Conservation (phyloP, 1,140 invertebrate genomes). For the Papilio machaon region DNA sequence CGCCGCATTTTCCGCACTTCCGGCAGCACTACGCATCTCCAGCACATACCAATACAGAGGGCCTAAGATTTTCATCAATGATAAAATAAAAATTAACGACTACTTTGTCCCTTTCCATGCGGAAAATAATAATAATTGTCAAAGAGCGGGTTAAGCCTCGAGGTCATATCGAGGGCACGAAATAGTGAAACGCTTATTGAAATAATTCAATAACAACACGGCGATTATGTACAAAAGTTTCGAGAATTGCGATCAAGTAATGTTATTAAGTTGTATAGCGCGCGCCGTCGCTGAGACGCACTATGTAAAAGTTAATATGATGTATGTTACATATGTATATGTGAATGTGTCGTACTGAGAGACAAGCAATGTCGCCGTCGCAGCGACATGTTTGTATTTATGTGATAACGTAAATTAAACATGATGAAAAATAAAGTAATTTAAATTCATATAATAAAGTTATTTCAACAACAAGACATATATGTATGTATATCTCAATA, state of each 20-base stretch:
- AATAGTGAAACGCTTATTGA: background rate
- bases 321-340: too few relatives aligned
- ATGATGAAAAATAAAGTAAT: background rate
- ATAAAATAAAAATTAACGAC: background rate
- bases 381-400: background rate
- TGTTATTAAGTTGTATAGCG: background rate
- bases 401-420: background rate
- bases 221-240: background rate
- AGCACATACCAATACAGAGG: too few relatives aligned
- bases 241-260: background rate
- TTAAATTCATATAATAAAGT: conserved; percentile 9
- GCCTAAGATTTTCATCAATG: too few relatives aligned
- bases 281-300: too few relatives aligned
- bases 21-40: too few relatives aligned
- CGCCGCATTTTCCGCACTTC: too few relatives aligned
- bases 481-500: background rate
- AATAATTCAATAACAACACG: background rate
- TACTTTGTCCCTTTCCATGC: background rate
- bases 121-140: background rate
- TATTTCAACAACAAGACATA: background rate
- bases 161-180: background rate
- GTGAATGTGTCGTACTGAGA: too few relatives aligned
- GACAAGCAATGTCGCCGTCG: background rate
- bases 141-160: background rate
- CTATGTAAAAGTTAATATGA: background rate